Evolutionary conservation across 2,888 invertebrate species (phyloP), one percentile per base, ranked within the genome.

Genomic region (Apotomis turbidana): DNA sequence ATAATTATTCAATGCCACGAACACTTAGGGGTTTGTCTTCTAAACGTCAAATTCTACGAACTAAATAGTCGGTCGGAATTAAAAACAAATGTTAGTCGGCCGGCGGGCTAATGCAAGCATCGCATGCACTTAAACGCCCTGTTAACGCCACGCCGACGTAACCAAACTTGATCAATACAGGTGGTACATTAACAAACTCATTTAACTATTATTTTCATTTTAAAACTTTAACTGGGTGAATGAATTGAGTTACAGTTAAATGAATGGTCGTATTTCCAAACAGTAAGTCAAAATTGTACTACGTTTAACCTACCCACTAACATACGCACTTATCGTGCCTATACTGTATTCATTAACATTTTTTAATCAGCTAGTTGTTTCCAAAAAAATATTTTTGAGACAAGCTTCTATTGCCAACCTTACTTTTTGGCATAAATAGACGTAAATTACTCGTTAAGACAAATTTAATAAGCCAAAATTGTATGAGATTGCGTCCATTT

Each of bases 61-160:
- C 55, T 49, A 15, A 61, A 71, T 49, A 66, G 52, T 71, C 49
- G 15, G 46, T 5, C 8, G n/a, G 12, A 72, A 72, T 72, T 72
- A 72, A 72, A 72, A 70, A 70, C 70, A 67, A 73, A 70, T 64
- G 66, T 67, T 66, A 59, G 57, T 13, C 46, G 60, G 27, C 60
- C 36, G 44, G 62, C 59, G 66, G 61, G 57, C 61, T 70, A 70
- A 73, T 70, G 70, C 70, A 70, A 62, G 72, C 72, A 72, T 72
- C 58, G 72, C 72, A 72, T 72, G 68, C 68, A 59, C 44, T 41
- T 72, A 72, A 72, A 51, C 13, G 62, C 38, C 72, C 72, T 46
- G 72, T 72, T 72, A 72, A 63, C 71, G 52, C 68, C 60, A 60
- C 66, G 58, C 51, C 68, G 27, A 67, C 71, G 68, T 68, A 72